Evolutionary conservation across 2,888 invertebrate species (phyloP).

Genomic region (Ochropleura plecta): DNA sequence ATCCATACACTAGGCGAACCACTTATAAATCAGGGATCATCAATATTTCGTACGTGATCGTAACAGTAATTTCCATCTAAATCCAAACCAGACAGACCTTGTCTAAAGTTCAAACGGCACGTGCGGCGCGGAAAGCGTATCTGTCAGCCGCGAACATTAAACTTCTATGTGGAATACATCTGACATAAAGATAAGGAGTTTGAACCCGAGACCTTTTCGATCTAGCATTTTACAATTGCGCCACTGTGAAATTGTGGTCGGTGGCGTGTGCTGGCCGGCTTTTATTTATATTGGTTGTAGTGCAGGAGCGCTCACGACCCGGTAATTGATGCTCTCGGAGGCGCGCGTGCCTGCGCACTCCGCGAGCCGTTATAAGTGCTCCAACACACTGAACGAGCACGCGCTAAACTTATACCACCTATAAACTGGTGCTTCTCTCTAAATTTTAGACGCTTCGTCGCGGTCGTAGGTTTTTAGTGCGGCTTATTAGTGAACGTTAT

Average conservation of each 20-base stretch:
- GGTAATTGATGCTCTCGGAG: conserved; percentile 87
- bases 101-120: conserved; percentile 77
- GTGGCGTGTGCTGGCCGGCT: conserved; percentile 81
- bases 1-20: conserved; percentile 77
- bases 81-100: conserved; percentile 64
- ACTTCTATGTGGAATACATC: conserved; percentile 80
- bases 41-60: conserved; percentile 65
- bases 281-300: conserved; percentile 89
- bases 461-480: conserved; percentile 4
- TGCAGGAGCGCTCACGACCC: conserved; percentile 89
- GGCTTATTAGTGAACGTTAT: conserved; percentile 7
- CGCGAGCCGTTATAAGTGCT: conserved; percentile 77
- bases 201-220: conserved; percentile 87
- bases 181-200: conserved; percentile 85
- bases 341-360: conserved; percentile 79
- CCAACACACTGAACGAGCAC: conserved; percentile 74
- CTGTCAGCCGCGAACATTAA: conserved; percentile 75
- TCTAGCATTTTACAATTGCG: conserved; percentile 88
- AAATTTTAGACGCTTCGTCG: conserved; percentile 50
- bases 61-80: conserved; percentile 43
- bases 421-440: conserved; percentile 59
- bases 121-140: conserved; percentile 74
- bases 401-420: conserved; percentile 69
- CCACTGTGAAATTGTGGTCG: conserved; percentile 85
- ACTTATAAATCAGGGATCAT: conserved; percentile 68